Conservation (phyloP, 2,113 vertebrate species). For the Blennius ocellaris region DNA sequence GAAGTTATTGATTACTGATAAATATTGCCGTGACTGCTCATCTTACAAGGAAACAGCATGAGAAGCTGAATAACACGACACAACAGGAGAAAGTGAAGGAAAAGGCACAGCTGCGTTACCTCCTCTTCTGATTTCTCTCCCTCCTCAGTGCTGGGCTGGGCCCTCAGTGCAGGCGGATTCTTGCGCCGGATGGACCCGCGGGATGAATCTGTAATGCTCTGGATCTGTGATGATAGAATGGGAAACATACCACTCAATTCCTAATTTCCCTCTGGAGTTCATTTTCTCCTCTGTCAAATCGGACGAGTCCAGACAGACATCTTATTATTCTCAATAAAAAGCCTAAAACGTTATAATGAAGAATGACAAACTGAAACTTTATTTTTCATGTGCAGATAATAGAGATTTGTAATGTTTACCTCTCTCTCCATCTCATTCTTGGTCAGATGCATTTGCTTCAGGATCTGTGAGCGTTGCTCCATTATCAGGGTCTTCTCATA, state of each 20-base stretch:
- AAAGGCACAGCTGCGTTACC: slow-evolving; percentile 74
- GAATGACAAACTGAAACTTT: background rate
- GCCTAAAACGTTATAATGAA: slow-evolving; percentile 13
- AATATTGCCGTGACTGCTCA: background rate
- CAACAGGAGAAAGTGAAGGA: no score
- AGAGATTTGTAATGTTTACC: slow-evolving; percentile 77
- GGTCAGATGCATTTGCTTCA: slow-evolving; percentile 98
- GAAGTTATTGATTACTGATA: background rate
- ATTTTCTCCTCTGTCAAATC: background rate
- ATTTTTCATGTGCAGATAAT: background rate
- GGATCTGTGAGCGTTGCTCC: slow-evolving; percentile 97
- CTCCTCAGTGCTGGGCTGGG: slow-evolving; percentile 87
- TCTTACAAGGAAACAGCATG: background rate
- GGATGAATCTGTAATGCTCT: slow-evolving; percentile 96
- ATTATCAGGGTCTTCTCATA: slow-evolving; percentile 98
- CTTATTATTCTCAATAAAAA: slow-evolving; percentile 11
- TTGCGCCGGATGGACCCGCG: slow-evolving; percentile 96
- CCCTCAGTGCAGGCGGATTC: slow-evolving; percentile 83
- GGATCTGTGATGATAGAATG: slow-evolving; percentile 84
- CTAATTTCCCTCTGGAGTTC: slow-evolving; percentile 9
- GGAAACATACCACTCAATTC: background rate
- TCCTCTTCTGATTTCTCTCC: slow-evolving; percentile 89
- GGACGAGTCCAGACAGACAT: slow-evolving; percentile 28
- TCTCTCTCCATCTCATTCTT: slow-evolving; percentile 97
- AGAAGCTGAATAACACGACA: background rate